These are phyloP conservation scores for Hyles euphorbiae DNA, from an alignment of 1,140 invertebrate species.

Conservation along the genomic window DNA sequence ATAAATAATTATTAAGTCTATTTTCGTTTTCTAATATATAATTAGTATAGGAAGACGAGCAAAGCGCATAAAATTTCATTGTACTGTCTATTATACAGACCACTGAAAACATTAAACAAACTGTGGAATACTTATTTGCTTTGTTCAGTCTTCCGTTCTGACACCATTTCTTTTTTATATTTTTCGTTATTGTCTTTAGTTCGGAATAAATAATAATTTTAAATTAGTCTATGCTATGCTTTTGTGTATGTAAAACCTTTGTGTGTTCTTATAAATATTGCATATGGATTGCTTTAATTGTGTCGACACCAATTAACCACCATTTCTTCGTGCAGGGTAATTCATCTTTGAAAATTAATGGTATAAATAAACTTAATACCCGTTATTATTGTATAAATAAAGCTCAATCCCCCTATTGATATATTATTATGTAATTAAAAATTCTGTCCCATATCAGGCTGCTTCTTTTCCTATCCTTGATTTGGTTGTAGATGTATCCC, in stretches of 20 bases:
- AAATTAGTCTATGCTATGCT: conserved; percentile 4
- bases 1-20: conserved; percentile 1
- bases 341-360: conserved; percentile 30
- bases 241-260: conserved; percentile 7
- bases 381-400: conserved; percentile 29
- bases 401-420: conserved; percentile 38
- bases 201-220: conserved; percentile 1
- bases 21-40: conserved; percentile 9
- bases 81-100: too few species aligned
- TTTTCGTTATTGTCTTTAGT: conserved; percentile 4
- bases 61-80: too few species aligned
- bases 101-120: too few species aligned
- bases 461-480: not conserved
- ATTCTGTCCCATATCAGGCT: conserved; percentile 13
- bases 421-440: conserved; percentile 37
- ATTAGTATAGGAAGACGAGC: not conserved
- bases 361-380: conserved; percentile 14
- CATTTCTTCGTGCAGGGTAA: conserved; percentile 72
- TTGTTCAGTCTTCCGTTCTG: conserved; percentile 3
- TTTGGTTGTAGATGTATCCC: not conserved
- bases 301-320: conserved; percentile 20
- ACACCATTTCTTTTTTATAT: conserved; percentile 3
- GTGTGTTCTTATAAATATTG: not conserved
- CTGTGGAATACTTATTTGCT: not conserved
- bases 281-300: conserved; percentile 34